phyloP scores from a whole-genome alignment of 2,113 vertebrate genomes.

The Campylomormyrus tamandua region DNA sequence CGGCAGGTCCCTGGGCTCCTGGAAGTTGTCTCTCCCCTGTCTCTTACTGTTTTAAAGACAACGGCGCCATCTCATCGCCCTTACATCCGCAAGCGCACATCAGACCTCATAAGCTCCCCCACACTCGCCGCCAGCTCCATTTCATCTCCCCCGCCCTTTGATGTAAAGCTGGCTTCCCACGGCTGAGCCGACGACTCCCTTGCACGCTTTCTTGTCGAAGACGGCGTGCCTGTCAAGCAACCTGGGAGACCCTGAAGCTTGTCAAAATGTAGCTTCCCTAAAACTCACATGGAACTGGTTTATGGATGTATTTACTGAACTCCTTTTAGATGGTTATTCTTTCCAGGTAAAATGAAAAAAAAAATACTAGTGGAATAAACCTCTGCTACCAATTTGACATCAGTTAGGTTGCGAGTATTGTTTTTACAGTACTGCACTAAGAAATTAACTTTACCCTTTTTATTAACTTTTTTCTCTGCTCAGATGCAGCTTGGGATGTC shows the following conservation, averaged over 20 bases:
- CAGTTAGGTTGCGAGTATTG: background rate
- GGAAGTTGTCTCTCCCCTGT: background rate
- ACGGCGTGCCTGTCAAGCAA: background rate
- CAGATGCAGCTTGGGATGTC: slow-evolving; percentile 75
- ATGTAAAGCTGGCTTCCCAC: background rate
- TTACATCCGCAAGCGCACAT: background rate
- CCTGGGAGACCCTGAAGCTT: slow-evolving; percentile 9
- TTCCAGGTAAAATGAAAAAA: background rate
- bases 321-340: background rate
- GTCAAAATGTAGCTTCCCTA: background rate
- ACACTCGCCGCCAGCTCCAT: background rate
- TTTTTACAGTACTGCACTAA: background rate
- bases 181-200: background rate
- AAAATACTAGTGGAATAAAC: background rate
- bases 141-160: background rate
- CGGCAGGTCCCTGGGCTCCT: background rate
- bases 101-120: background rate
- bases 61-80: background rate
- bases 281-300: background rate
- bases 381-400: background rate
- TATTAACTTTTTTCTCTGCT: slow-evolving; percentile 41
- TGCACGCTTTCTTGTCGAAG: background rate
- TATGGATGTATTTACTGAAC: background rate
- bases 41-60: background rate
- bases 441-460: background rate